These are phyloP conservation scores for Gnathonemus longibarbis DNA, from an alignment of 2,113 vertebrate genomes.

Conservation along the genomic window DNA sequence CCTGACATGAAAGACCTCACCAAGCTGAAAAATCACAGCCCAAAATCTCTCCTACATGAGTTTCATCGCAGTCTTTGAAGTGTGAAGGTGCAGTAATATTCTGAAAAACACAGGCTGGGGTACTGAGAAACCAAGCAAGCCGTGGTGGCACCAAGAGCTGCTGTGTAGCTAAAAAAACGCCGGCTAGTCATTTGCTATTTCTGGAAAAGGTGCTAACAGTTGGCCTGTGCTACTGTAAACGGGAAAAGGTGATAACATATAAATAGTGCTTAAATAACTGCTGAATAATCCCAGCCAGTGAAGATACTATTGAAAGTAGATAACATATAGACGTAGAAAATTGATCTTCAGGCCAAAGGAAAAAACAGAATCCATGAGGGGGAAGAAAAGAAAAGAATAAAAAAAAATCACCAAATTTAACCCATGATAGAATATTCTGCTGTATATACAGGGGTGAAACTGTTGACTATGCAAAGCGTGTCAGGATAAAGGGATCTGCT, in stretches of 20 bases:
- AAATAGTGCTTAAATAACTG: not conserved
- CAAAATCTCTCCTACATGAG: not conserved
- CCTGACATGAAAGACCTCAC: not conserved
- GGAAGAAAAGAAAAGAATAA: not conserved
- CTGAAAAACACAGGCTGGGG: not conserved
- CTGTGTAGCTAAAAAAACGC: not conserved
- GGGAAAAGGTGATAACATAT: not conserved
- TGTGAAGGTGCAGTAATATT: not conserved
- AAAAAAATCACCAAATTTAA: not conserved
- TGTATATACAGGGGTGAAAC: not conserved
- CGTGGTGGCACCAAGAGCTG: not conserved
- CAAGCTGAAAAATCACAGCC: not conserved
- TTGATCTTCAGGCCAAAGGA: not conserved
- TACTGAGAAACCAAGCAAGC: not conserved
- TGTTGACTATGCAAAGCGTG: not conserved
- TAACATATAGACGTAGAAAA: not conserved
- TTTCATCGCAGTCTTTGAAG: not conserved
- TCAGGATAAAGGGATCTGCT: not conserved
- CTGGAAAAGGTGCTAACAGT: not conserved
- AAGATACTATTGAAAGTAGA: not conserved
- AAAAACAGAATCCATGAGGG: not conserved
- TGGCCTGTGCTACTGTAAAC: not conserved
- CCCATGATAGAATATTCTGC: not conserved
- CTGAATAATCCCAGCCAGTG: not conserved
- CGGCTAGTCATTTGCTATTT: not conserved